Evolutionary conservation across 2,888 invertebrate genomes (phyloP).

Genomic region (Troides oblongomaculatus): DNA sequence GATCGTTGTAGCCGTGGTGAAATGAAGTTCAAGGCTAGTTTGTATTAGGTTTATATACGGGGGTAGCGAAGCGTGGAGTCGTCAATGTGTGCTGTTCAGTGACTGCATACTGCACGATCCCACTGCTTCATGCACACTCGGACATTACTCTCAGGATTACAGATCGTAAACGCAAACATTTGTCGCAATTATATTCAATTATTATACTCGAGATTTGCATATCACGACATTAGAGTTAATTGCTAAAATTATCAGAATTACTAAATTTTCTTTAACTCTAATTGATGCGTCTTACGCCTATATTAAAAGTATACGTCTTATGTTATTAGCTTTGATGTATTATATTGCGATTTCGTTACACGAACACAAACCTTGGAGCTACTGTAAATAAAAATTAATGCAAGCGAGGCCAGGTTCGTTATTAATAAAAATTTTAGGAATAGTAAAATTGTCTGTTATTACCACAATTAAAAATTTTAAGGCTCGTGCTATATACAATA

Average conservation of each 20-base stretch:
- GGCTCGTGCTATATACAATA: too few relatives aligned
- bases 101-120: conserved; percentile 37
- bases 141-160: conserved; percentile 25
- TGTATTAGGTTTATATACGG: conserved; percentile 68
- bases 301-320: too few relatives aligned
- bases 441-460: too few relatives aligned
- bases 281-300: too few relatives aligned
- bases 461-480: too few relatives aligned
- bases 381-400: too few relatives aligned
- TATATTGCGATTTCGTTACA: too few relatives aligned
- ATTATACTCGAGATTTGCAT: background rate
- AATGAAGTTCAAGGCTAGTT: conserved; percentile 79
- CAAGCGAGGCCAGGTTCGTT: too few relatives aligned
- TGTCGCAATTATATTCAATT: conserved; percentile 1
- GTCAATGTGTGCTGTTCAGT: conserved; percentile 47
- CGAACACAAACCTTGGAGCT: too few relatives aligned
- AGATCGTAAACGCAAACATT: conserved; percentile 8
- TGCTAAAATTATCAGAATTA: background rate
- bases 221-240: background rate
- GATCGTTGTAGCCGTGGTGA: conserved; percentile 48
- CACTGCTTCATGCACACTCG: conserved; percentile 49
- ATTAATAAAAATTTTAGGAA: too few relatives aligned
- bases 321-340: too few relatives aligned
- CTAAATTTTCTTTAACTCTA: too few relatives aligned
- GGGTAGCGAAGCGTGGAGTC: conserved; percentile 69